Base-by-base conservation (phyloP, 2,797 vertebrate genomes). In the Lagorchestes hirsutus region DNA sequence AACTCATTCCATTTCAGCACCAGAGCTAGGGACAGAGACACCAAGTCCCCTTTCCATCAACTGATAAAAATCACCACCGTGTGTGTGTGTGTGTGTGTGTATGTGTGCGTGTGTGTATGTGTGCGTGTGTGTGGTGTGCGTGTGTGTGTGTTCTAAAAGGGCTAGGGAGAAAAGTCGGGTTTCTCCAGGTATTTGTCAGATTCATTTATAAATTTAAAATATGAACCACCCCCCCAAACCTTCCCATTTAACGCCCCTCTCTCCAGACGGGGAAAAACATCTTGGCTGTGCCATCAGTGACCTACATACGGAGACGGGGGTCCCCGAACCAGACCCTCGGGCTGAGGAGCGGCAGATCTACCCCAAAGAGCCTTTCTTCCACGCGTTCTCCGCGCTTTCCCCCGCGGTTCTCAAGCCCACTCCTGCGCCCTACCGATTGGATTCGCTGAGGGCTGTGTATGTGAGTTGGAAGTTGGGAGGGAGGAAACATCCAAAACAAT, bases 11-110 rank as follows among this genome's bases (percentile, higher is more conserved):
- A 31, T 94, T 97, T 97, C 97, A 98, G 97, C 97, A 97, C 97
- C 97, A 52, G 94, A 28, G 27, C 46, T 27, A 54, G 93, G 97
- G 95, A 97, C 97, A 97, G 97, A 96, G 97, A 96, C 95, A 96
- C 96, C 97, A 95, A 50, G n/a, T 18, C 29, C 27, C 54, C 16
- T 3, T 0, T 52, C 6, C 52, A 52, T 52, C 52, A 46, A 46
- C 46, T 46, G 46, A 46, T 46, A 46, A 46, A 46, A 46, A 46
- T 46, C 46, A 46, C 55, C 54, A 3, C 18, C 0, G 57, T 54
- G 5, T 57, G 22, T 62, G 5, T 14, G 87, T 31, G 91, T 90
- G 28, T 59, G 24, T 29, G 57, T 59, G 57, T 59, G 10, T 59
- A 10, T 59, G 58, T 59, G 10, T 59, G 28, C 29, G 28, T 58